These are phyloP conservation scores for Eptesicus fuscus DNA, from an alignment of 2,113 vertebrate species.

Conservation along the genomic window DNA sequence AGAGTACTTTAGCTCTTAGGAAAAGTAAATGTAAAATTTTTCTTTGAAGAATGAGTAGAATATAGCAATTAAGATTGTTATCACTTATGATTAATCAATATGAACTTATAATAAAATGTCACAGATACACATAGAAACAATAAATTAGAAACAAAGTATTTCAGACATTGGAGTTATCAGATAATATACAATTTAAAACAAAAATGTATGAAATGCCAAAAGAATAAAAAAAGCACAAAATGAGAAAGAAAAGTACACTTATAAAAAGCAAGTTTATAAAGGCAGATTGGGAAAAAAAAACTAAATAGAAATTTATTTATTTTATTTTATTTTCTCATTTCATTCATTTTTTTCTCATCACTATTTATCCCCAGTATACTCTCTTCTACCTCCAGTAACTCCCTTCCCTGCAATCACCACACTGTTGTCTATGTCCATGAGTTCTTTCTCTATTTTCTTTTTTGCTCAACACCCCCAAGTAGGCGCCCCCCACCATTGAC, in stretches of 20 bases:
- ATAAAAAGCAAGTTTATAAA: not conserved
- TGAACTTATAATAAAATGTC: not conserved
- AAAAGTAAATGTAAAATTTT: not conserved
- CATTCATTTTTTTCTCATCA: not conserved
- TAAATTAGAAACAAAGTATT: not conserved
- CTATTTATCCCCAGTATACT: not conserved
- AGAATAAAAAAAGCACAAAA: not conserved
- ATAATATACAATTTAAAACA: not conserved
- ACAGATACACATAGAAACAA: not conserved
- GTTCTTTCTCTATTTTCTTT: not conserved
- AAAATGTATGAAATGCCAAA: not conserved
- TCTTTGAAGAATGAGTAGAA: not conserved
- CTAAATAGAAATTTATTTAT: not conserved
- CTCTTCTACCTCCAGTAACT: not conserved
- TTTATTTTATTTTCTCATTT: not conserved
- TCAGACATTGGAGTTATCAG: not conserved
- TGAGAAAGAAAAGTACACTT: not conserved
- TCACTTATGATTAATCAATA: not conserved
- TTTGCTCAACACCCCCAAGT: not conserved
- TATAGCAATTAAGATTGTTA: not conserved
- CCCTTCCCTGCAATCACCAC: not conserved
- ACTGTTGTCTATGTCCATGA: not conserved
- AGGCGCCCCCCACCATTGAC: too few relatives aligned
- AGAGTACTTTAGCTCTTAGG: not conserved
- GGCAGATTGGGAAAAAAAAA: not conserved